These are phyloP conservation scores for Agrochola lota DNA, from an alignment of 2,888 invertebrate genomes.

Conservation along the genomic window DNA sequence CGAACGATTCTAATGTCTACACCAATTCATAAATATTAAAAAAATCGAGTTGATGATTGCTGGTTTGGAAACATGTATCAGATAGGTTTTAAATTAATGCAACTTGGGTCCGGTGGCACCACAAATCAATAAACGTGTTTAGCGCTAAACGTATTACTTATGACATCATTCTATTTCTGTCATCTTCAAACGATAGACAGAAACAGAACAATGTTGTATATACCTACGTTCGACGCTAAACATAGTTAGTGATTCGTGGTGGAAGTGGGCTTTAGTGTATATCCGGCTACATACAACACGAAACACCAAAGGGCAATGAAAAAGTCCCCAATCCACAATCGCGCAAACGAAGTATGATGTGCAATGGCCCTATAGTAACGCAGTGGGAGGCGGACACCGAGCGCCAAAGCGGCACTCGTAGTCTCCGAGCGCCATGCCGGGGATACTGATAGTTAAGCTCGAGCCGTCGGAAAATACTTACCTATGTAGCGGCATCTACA, in stretches of 20 bases:
- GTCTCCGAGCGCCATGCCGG: not conserved
- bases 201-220: not conserved
- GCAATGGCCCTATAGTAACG: not conserved
- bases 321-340: not conserved
- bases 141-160: not conserved
- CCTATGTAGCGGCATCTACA: too few species aligned
- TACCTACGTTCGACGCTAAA: not conserved
- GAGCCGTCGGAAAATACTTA: not conserved
- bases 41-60: not conserved
- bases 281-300: not conserved
- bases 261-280: not conserved
- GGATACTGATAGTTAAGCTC: slow-evolving; percentile 13
- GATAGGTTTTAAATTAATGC: too few species aligned
- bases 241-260: not conserved
- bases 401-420: not conserved
- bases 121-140: not conserved
- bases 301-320: not conserved
- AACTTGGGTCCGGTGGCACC: not conserved
- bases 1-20: not conserved
- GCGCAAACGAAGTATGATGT: not conserved
- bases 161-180: not conserved
- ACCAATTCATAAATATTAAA: not conserved
- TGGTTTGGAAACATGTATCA: not conserved
- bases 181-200: not conserved
- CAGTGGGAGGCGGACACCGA: not conserved